Percentiles rank a stretch among this genome's conserved stretches.
phyloP scores from a whole-genome alignment of 1,140 invertebrate species.

The Ephestia elutella region DNA sequence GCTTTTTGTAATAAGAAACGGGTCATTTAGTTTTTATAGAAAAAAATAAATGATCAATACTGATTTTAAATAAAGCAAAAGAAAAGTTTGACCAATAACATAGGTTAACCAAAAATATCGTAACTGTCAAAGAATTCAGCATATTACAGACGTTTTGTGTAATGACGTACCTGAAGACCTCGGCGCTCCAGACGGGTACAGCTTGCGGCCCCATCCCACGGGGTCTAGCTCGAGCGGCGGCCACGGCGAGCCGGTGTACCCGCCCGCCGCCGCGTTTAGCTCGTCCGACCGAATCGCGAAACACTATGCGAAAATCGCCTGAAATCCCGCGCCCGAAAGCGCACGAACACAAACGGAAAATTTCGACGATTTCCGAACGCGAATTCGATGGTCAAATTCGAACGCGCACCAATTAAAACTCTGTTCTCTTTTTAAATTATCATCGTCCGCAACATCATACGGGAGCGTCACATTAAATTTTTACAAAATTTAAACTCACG shows the following conservation, averaged over 20 bases:
- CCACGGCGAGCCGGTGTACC: constrained; percentile 82
- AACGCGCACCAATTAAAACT: not conserved
- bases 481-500: constrained; percentile 20
- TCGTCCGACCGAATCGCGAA: constrained; percentile 83
- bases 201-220: constrained; percentile 82
- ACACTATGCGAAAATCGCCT: constrained; percentile 37
- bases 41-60: too few species aligned
- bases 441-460: not conserved
- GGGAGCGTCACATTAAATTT: constrained; percentile 17
- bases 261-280: constrained; percentile 79
- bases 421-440: not conserved
- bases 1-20: too few species aligned
- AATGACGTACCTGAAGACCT: constrained; percentile 65
- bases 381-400: not conserved
- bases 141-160: too few species aligned
- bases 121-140: too few species aligned
- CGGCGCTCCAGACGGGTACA: constrained; percentile 79
- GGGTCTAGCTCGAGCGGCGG: constrained; percentile 81
- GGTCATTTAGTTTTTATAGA: too few species aligned
- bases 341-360: constrained; percentile 55
- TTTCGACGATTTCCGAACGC: constrained; percentile 28
- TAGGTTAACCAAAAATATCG: too few species aligned
- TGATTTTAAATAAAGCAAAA: too few species aligned
- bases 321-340: constrained; percentile 47
- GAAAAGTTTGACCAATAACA: too few species aligned